phyloP scores from a whole-genome alignment of 2,888 invertebrate species.

The Papilio protenor region DNA sequence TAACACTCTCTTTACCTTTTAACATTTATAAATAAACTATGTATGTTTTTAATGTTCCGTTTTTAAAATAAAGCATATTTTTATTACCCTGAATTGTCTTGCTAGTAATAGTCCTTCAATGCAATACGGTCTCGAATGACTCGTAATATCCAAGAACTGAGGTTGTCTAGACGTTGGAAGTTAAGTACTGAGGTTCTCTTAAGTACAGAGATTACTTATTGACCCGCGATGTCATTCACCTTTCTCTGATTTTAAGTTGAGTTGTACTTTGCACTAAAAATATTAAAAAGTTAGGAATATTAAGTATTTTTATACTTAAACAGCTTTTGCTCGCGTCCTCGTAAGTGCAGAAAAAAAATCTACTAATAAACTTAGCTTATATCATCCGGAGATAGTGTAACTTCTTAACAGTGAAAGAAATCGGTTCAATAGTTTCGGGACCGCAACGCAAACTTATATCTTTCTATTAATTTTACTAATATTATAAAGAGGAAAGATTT shows the following conservation, averaged over 20 bases:
- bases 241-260: neutral
- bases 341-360: too few relatives aligned
- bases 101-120: neutral
- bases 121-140: neutral
- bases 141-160: conserved; percentile 6
- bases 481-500: too few relatives aligned
- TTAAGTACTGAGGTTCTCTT: neutral
- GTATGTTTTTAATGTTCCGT: neutral
- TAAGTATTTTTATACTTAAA: too few relatives aligned
- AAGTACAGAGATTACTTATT: neutral
- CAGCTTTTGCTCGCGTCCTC: too few relatives aligned
- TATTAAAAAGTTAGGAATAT: neutral
- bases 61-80: neutral
- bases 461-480: too few relatives aligned
- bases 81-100: neutral
- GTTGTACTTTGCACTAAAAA: neutral
- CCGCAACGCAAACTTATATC: too few relatives aligned
- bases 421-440: too few relatives aligned
- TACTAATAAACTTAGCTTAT: too few relatives aligned
- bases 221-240: conserved; percentile 1
- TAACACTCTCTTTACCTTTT: too few relatives aligned
- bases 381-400: too few relatives aligned
- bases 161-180: conserved; percentile 18
- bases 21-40: neutral
- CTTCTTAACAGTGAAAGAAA: too few relatives aligned